Conservation (phyloP, 2,113 vertebrate species). For the Ptilonorhynchus violaceus region DNA sequence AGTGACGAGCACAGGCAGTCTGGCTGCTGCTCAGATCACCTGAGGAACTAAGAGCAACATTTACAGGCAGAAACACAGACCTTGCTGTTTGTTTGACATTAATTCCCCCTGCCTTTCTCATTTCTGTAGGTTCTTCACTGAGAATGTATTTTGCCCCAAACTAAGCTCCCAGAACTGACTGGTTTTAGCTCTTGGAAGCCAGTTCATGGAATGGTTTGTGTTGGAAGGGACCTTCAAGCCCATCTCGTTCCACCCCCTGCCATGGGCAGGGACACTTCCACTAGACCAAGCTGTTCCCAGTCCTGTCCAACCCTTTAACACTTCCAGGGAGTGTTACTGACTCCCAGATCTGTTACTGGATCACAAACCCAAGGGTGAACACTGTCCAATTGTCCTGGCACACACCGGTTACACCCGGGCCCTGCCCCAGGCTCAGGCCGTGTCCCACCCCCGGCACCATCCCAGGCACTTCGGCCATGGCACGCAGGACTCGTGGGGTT, state of each 20-base stretch:
- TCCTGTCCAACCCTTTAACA: rapidly evolving
- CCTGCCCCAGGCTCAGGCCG: background rate
- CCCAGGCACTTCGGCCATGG: background rate
- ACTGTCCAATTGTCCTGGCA: background rate
- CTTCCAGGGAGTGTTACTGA: rapidly evolving
- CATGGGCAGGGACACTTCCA: background rate
- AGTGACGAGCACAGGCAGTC: rapidly evolving
- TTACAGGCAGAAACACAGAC: background rate
- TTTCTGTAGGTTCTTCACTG: background rate
- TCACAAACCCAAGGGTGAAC: rapidly evolving
- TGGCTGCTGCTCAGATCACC: background rate
- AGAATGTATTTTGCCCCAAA: rapidly evolving
- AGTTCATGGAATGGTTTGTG: background rate
- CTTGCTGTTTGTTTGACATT: background rate
- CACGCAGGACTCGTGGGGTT: rapidly evolving
- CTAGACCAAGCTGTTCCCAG: background rate
- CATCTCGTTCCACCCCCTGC: background rate
- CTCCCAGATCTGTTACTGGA: background rate
- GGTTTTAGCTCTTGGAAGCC: background rate
- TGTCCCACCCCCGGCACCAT: background rate
- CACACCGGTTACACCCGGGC: background rate
- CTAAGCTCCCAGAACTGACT: background rate
- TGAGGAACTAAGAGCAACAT: rapidly evolving
- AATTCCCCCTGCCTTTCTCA: background rate
- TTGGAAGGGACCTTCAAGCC: background rate